Evolutionary conservation across 2,797 vertebrate genomes (phyloP), one percentile per base, ranked within the genome.

Genomic region (Menidia menidia): DNA sequence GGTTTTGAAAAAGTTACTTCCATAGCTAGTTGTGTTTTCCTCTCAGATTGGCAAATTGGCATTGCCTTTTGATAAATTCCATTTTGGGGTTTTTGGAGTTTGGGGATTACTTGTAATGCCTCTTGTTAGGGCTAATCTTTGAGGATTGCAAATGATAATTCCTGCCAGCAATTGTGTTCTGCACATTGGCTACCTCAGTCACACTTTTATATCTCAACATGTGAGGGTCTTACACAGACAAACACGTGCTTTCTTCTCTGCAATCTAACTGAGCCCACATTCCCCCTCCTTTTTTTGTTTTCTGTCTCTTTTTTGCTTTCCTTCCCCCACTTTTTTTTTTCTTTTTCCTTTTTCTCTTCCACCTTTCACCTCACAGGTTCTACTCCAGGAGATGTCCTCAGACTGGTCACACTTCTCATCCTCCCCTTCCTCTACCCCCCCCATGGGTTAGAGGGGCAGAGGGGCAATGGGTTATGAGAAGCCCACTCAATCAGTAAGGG

Each of bases 171-270:
- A 89, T 91, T 94, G 95, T 93, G 92, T 92, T 91, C 89, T 94
- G 92, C 89, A 91, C 91, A 92, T 89, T 83, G 86, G 84, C 78
- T 53, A 57, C 59, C 71, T 88, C 71, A 77, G 67, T 69, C 83
- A 59, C 66, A 64, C 75, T 90, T 79, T 94, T 89, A 82, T 65
- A 68, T 75, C 16, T 14, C 43, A 75, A 77, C 67, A 84, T 75
- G 68, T 79, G 71, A 95, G 93, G 95, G 93, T 95, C 95, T 97
- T 97, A 95, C 94, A 96, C 91, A 95, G 95, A 94, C 94, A 96
- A 94, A 95, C 95, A 89, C 89, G 64, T 92, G 87, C 94, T 88
- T 74, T 64, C 69, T 93, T 95, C 91, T 92, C 82, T 93, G 79
- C 95, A 94, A 92, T 94, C 87, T 97, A 94, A 97, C 95, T 98